Conservation (phyloP, 2,113 vertebrate species). For the Symphodus melops region DNA sequence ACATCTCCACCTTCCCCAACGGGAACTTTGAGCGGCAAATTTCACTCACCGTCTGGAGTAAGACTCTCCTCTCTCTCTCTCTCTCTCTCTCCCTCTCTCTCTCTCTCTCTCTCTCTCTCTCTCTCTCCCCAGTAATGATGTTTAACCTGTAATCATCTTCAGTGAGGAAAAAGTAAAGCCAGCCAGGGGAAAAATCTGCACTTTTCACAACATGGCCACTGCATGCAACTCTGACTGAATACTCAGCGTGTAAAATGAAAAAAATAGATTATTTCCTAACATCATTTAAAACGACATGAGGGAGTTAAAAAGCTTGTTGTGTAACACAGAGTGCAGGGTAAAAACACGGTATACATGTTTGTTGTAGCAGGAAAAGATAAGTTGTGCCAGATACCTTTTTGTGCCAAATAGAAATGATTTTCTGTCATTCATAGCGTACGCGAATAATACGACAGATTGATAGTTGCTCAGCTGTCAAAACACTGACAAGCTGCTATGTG, state of each 20-base stretch:
- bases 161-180: background rate
- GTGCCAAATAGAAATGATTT: too few species aligned
- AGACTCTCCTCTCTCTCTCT: slow-evolving; percentile 44
- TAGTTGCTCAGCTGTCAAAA: slow-evolving; percentile 1
- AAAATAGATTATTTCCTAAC: too few species aligned
- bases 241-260: background rate
- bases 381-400: background rate
- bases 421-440: too few species aligned
- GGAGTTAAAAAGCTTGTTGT: too few species aligned
- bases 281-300: too few species aligned
- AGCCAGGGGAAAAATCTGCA: background rate
- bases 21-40: slow-evolving; percentile 80
- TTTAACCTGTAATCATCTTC: slow-evolving; percentile 33
- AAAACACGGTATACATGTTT: too few species aligned
- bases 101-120: too few species aligned
- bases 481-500: background rate
- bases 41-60: slow-evolving; percentile 79
- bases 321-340: too few species aligned
- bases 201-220: slow-evolving; percentile 16
- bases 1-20: slow-evolving; percentile 79
- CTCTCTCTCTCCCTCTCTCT: too few species aligned
- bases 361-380: too few species aligned
- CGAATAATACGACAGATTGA: background rate
- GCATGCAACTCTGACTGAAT: background rate
- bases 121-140: slow-evolving; percentile 20